These are phyloP conservation scores for Poliocrania exsul DNA, from an alignment of 2,797 vertebrate species.

Conservation along the genomic window DNA sequence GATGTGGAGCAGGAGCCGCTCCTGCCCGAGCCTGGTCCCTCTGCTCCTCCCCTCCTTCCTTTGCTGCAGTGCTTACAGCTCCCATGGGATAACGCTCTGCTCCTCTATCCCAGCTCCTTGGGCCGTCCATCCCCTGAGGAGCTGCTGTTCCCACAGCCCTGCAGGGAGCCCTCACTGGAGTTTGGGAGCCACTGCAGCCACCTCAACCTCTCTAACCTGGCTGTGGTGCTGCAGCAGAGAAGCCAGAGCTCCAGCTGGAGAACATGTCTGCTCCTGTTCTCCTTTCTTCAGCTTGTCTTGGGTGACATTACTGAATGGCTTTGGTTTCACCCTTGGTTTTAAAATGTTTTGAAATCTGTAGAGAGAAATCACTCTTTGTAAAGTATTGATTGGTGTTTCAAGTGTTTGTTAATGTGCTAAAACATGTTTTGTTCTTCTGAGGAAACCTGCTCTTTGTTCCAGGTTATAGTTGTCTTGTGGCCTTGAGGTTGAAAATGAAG, in stretches of 20 bases:
- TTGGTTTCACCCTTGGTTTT: background rate
- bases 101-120: background rate
- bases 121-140: no score
- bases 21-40: background rate
- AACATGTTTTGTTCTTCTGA: background rate
- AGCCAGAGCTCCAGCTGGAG: background rate
- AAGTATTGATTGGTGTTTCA: background rate
- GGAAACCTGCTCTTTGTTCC: background rate
- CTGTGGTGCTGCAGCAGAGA: background rate
- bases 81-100: background rate
- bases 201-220: background rate
- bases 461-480: background rate
- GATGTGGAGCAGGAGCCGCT: background rate
- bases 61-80: background rate
- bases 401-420: background rate
- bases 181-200: fast-evolving
- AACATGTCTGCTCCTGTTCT: background rate
- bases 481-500: background rate
- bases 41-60: background rate
- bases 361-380: background rate
- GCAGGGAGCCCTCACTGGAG: background rate
- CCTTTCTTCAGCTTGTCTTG: background rate
- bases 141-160: background rate
- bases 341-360: background rate
- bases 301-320: background rate